Evolutionary conservation across 2,888 invertebrate genomes (phyloP), one percentile per base, ranked within the genome.

Genomic region (Spialia ferax): DNA sequence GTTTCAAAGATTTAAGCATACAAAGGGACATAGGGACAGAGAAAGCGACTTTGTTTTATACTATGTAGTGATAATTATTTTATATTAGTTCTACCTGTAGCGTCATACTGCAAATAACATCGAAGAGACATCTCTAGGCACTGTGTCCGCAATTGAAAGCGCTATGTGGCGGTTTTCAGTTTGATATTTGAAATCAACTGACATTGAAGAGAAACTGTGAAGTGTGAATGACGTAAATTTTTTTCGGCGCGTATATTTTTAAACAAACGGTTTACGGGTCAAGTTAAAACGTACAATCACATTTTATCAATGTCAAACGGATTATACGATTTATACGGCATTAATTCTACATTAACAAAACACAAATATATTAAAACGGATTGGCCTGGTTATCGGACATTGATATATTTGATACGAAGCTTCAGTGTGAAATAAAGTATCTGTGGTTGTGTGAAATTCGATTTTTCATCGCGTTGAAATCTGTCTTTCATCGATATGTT

Each of bases 361-460:
- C 45, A 13, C 63, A 18, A 26, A 63, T 63, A 42, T 23, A 52
- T 54, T 63, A 42, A 42, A 56, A 32, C 55, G 56, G 2, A 45
- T 48, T 63, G 45, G 45, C 56, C 63, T 48, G 63, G 8, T 63
- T 63, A 55, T 56, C n/a, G 11, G 63, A 63, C 63, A n/a, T 22
- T 56, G 29, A 63, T 63, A 32, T 56, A 63, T 63, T 56, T 29
- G 38, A 56, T 29, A 50, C 15, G 32, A 54, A 42, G 35, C 54
- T 54, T 63, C 23, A 54, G n/a, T 63, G 63, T 54, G n/a, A 11
- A 38, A 63, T 52, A 32, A 18, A 38, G 22, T 50, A 22, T 48
- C 2, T 48, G n/a, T 8, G 13, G 13, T 45, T 8, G 18, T 8
- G 10, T 45, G n/a, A n/a, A n/a, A n/a, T n/a, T n/a, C n/a, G n/a